Evolutionary conservation across 2,888 invertebrate genomes (phyloP), one percentile per base, ranked within the genome.

Genomic region (Lomographa bimaculata): DNA sequence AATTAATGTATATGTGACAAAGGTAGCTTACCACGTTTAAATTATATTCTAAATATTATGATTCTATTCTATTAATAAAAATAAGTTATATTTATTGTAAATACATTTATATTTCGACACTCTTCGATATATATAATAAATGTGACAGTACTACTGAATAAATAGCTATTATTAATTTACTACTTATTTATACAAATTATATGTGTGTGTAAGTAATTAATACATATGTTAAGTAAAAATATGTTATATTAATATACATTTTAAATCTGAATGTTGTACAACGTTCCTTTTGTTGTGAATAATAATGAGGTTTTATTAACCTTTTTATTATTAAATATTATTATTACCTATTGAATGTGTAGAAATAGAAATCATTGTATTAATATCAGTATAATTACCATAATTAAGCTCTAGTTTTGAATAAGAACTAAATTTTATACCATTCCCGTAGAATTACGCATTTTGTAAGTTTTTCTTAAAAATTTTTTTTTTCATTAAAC

Each of bases 261-360:
- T 4, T 54, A 40, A 65, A 60, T 73, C 63, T 71, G 69, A 66
- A 63, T 87, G 84, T 85, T 71, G 83, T 84, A 68, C 47, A 76
- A 77, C 74, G 77, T 86, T 86, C 77, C 81, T 85, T 78, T 29
- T 81, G 74, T 77, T 76, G 71, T 72, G 65, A 69, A 73, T n/a
- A n/a, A n/a, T n/a, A n/a, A n/a, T 71, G 69, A 60, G 71, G 76
- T 84, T 79, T 71, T 82, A 79, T 78, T 78, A 76, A 76, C 71
- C 75, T 68, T 47, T 14, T 14, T 58, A 45, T 14, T 26, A 52
- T 58, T 2, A 14, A 2, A n/a, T 54, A 54, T 34, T 34, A 40
- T 33, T 33, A 40, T 33, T 52, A 57, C 67, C 64, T 71, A 72
- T 64, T 68, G 60, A 62, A 74, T 71, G 74, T 77, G 71, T 79